These are phyloP conservation scores for Eulimnadia texana DNA, from an alignment of 1,140 invertebrate genomes.

Conservation along the genomic window DNA sequence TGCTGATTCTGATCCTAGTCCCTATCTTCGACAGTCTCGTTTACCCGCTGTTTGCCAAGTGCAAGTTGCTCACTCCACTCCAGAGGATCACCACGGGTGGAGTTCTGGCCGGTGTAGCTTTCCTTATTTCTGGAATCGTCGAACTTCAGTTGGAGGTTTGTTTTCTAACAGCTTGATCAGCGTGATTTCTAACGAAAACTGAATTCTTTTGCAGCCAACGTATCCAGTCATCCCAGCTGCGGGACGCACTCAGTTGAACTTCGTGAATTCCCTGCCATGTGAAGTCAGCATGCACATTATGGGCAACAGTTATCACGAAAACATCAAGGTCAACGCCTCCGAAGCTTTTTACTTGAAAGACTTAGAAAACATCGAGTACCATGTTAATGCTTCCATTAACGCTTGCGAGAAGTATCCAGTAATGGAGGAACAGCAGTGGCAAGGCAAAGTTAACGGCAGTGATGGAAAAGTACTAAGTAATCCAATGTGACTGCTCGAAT, in stretches of 20 bases:
- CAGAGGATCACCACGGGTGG: conserved; percentile 68
- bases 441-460: background rate
- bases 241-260: conserved; percentile 45
- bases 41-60: conserved; percentile 44
- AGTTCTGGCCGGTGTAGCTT: conserved; percentile 62
- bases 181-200: no score
- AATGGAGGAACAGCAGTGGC: no score
- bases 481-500: no score
- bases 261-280: conserved; percentile 41
- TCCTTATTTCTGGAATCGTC: conserved; percentile 71
- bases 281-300: background rate
- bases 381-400: background rate
- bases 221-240: conserved; percentile 44
- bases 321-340: background rate
- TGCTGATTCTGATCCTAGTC: conserved; percentile 71
- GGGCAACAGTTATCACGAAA: background rate
- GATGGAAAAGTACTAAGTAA: background rate
- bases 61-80: conserved; percentile 45
- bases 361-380: background rate
- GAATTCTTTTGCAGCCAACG: conserved; percentile 33
- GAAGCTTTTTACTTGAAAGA: background rate
- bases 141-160: conserved; percentile 62
- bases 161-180: no score
- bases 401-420: no score
- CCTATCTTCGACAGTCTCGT: conserved; percentile 64